Conservation (phyloP, 1,140 invertebrate genomes). For the Procambarus virginalis region DNA sequence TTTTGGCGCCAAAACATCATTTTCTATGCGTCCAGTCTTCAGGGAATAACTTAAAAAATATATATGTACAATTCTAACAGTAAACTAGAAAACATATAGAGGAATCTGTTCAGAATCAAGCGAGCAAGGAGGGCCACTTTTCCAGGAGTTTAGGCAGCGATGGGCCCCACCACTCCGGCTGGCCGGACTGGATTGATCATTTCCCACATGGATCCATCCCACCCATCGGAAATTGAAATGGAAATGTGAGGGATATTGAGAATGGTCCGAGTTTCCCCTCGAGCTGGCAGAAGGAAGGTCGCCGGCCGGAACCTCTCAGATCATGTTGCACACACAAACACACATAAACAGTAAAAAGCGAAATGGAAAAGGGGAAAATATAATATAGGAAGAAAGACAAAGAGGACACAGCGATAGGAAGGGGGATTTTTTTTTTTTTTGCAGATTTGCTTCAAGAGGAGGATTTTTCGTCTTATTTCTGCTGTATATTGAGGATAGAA, state of each 20-base stretch:
- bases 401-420: not conserved
- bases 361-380: not conserved
- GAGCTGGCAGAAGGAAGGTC: slow-evolving; percentile 16
- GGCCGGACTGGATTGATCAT: slow-evolving; percentile 51
- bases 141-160: slow-evolving; percentile 36
- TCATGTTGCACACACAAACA: not conserved
- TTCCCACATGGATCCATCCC: slow-evolving; percentile 60
- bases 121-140: not conserved
- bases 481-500: slow-evolving; percentile 16
- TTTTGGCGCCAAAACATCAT: no score
- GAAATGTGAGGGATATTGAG: slow-evolving; percentile 67
- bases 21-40: no score
- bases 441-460: not conserved
- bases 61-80: no score
- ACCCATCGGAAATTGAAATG: slow-evolving; percentile 65
- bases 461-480: slow-evolving; percentile 5
- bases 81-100: not conserved
- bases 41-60: no score
- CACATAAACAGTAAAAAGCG: not conserved
- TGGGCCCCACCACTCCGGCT: not conserved
- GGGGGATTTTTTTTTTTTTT: not conserved
- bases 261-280: slow-evolving; percentile 55
- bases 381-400: not conserved
- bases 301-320: not conserved
- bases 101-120: not conserved